Percentiles rank a stretch among this genome's conserved stretches.
phyloP scores from a whole-genome alignment of 2,797 vertebrate species.

The Staurois parvus region DNA sequence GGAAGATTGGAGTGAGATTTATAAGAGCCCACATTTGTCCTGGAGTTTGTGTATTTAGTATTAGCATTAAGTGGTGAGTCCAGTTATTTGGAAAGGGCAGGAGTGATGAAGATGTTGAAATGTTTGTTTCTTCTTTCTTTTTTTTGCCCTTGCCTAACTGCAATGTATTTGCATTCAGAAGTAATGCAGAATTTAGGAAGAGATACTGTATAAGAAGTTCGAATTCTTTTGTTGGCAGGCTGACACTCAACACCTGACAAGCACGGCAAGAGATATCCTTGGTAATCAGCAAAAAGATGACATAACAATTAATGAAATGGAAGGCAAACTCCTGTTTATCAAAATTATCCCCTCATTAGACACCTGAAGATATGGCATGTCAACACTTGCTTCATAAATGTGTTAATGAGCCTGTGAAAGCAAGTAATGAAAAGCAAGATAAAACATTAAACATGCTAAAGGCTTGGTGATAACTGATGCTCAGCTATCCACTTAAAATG shows the following conservation, averaged over 20 bases:
- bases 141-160: no score
- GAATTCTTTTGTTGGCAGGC: not conserved
- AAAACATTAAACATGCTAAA: conserved; percentile 53
- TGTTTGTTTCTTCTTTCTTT: no score
- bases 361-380: conserved; percentile 51
- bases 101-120: no score
- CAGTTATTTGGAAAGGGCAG: no score
- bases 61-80: no score
- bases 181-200: not conserved
- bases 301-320: conserved; percentile 44
- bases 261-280: conserved; percentile 9
- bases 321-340: conserved; percentile 50
- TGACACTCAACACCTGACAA: conserved; percentile 8
- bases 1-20: no score
- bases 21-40: no score
- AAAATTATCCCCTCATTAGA: conserved; percentile 56
- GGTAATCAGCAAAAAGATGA: conserved; percentile 35
- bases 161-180: not conserved
- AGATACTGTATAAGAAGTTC: not conserved
- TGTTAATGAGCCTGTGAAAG: conserved; percentile 42
- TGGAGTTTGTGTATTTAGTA: no score
- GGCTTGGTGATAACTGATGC: conserved; percentile 26
- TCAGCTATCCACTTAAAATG: not conserved
- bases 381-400: conserved; percentile 46
- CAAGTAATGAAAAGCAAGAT: conserved; percentile 50